phyloP scores from a whole-genome alignment of 2,888 invertebrate genomes.

The Drosophila lutescens region DNA sequence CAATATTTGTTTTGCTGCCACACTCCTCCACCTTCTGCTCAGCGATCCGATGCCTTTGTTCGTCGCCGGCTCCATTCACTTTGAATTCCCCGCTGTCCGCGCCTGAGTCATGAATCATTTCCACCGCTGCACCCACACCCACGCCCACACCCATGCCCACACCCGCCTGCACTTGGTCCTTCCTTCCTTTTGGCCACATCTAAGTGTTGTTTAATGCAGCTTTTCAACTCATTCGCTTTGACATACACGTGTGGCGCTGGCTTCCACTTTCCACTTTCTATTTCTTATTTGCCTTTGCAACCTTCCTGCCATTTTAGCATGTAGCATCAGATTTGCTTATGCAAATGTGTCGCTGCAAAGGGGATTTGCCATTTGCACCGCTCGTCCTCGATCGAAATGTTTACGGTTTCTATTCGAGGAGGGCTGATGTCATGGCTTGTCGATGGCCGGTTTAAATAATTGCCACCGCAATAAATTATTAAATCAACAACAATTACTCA shows the following conservation, averaged over 20 bases:
- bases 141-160: constrained; percentile 11
- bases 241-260: constrained; percentile 25
- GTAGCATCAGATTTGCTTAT: constrained; percentile 64
- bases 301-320: constrained; percentile 15
- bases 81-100: constrained; percentile 63
- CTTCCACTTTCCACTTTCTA: constrained; percentile 21
- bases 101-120: constrained; percentile 76
- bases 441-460: constrained; percentile 64
- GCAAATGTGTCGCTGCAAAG: constrained; percentile 56
- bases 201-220: constrained; percentile 68
- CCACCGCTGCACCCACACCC: constrained; percentile 48
- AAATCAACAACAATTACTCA: constrained; percentile 76
- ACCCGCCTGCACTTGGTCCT: constrained; percentile 2
- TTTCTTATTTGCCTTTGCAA: constrained; percentile 17
- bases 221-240: constrained; percentile 51
- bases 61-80: constrained; percentile 58
- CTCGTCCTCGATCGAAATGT: constrained; percentile 25
- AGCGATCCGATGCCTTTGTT: constrained; percentile 45
- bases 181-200: constrained; percentile 23
- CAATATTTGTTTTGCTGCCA: constrained; percentile 74
- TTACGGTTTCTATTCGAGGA: constrained; percentile 35
- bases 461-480: constrained; percentile 70
- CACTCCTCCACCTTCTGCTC: constrained; percentile 11
- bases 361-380: constrained; percentile 42
- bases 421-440: constrained; percentile 33